Evolutionary conservation across 53 echinoderm and acorn worm species (phyloP).

Genomic region (Luidia sarsii): DNA sequence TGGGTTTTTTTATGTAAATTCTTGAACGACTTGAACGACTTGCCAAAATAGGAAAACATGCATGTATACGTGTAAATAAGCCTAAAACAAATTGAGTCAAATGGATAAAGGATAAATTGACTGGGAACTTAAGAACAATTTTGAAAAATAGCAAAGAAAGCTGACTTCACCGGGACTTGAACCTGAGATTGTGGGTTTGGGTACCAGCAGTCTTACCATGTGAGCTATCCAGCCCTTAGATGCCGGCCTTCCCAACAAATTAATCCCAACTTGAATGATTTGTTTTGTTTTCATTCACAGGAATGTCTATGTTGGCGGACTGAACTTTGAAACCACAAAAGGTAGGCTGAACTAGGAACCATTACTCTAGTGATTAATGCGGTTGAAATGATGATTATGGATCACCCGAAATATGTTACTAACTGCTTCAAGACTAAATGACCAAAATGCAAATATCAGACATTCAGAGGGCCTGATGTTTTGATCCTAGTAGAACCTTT

Average conservation of each 20-base stretch:
- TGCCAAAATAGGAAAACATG: neutral
- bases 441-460: no score
- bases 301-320: slow-evolving; percentile 41
- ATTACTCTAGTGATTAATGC: neutral
- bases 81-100: neutral
- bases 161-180: no score
- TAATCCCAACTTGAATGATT: neutral
- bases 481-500: no score
- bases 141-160: no score
- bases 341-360: neutral
- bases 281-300: neutral
- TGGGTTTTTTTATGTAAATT: no score
- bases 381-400: neutral
- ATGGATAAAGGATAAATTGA: no score
- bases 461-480: no score
- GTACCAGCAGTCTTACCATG: neutral
- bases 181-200: neutral
- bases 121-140: no score
- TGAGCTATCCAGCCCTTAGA: no score
- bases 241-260: neutral
- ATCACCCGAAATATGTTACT: neutral
- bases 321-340: slow-evolving; percentile 31
- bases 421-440: no score
- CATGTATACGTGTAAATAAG: neutral
- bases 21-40: neutral